These are phyloP conservation scores for Crax fasciolata DNA, from an alignment of 2,797 vertebrate genomes.

Conservation along the genomic window DNA sequence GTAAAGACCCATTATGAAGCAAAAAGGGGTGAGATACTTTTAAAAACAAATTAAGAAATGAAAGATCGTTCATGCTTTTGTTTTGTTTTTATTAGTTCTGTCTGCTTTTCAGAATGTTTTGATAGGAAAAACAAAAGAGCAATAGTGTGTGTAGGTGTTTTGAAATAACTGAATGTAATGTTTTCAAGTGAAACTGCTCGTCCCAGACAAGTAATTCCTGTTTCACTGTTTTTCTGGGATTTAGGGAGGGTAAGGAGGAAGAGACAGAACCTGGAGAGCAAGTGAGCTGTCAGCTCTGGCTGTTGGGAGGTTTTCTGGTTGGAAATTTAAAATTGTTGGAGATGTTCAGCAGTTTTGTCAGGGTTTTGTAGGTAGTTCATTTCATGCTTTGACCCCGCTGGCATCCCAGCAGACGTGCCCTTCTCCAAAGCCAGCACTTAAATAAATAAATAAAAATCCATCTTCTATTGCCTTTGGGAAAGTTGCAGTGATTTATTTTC, in stretches of 20 bases:
- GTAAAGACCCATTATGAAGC: background rate
- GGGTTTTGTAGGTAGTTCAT: background rate
- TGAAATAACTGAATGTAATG: background rate
- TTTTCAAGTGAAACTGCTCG: background rate
- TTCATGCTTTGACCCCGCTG: fast-evolving
- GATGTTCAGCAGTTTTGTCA: background rate
- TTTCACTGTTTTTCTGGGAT: background rate
- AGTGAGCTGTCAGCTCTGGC: background rate
- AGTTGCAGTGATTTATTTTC: constrained; percentile 11
- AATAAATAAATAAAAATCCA: background rate
- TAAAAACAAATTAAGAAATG: background rate
- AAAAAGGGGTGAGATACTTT: background rate
- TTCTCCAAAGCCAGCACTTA: background rate
- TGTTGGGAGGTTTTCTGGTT: background rate
- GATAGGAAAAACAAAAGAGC: background rate
- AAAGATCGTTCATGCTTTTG: background rate
- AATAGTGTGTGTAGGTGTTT: background rate
- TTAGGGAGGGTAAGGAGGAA: background rate
- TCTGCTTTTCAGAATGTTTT: background rate
- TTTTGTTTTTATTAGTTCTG: background rate
- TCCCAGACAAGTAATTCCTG: background rate
- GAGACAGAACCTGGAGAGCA: background rate
- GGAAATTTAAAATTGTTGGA: background rate
- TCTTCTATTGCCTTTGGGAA: background rate
- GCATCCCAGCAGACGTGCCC: background rate